Percentiles rank a stretch among this genome's conserved stretches.
Conservation (phyloP, 2,797 vertebrate species). For the Eulemur coronatus region DNA sequence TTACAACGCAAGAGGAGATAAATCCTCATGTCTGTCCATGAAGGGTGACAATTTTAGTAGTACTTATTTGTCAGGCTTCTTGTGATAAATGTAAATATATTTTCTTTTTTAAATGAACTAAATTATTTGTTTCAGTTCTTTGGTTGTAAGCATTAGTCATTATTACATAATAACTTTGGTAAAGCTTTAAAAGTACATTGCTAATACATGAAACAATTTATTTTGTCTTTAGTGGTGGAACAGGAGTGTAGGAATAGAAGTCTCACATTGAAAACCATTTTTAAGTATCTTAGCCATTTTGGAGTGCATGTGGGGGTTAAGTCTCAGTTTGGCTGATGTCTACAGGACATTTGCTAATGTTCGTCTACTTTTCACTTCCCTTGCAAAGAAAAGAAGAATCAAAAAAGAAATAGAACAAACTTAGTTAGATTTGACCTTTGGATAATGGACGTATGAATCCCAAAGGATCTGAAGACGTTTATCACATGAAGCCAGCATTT, state of each 20-base stretch:
- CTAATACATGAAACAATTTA: neutral
- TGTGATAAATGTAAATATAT: neutral
- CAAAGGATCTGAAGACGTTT: neutral
- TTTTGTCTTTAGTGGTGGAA: neutral
- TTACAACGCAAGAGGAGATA: neutral
- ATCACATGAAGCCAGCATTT: neutral
- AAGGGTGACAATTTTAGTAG: neutral
- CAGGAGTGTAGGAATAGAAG: neutral
- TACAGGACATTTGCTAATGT: neutral
- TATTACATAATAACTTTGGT: neutral
- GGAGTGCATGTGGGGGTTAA: accelerated
- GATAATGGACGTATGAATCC: neutral
- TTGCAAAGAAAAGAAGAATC: neutral
- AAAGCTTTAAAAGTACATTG: neutral
- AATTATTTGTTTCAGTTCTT: neutral
- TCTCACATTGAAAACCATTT: neutral
- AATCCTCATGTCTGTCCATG: neutral
- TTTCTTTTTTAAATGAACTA: neutral
- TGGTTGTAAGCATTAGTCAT: neutral
- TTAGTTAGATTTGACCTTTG: neutral
- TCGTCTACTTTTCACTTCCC: neutral
- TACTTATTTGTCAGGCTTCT: constrained; percentile 24
- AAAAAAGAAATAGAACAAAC: neutral
- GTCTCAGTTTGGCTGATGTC: neutral
- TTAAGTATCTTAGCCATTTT: accelerated